Evolutionary conservation across 1,140 invertebrate species (phyloP).

Genomic region (Brachionus sp.): DNA sequence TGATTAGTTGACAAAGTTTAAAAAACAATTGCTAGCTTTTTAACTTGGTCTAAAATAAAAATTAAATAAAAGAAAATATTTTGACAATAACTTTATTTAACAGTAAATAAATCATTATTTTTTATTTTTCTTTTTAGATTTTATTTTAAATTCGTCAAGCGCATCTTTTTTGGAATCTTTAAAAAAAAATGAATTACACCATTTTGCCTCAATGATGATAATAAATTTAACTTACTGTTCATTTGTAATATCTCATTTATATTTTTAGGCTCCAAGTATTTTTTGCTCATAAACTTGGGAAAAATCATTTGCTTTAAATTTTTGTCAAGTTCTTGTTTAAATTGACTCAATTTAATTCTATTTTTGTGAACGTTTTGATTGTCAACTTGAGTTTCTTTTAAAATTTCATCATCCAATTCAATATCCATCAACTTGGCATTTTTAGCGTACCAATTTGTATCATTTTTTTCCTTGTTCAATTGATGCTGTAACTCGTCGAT

Average conservation of each 20-base stretch:
- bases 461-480: slow-evolving; percentile 66
- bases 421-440: slow-evolving; percentile 81
- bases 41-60: not conserved
- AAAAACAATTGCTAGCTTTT: too few species aligned
- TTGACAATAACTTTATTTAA: not conserved
- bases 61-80: not conserved
- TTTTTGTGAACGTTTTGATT: slow-evolving; percentile 13
- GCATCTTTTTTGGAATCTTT: not conserved
- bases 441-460: slow-evolving; percentile 77
- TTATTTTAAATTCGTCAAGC: not conserved
- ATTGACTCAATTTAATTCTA: not conserved
- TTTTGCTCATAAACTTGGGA: slow-evolving; percentile 20
- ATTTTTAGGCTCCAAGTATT: slow-evolving; percentile 27
- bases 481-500: slow-evolving; percentile 73
- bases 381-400: slow-evolving; percentile 42
- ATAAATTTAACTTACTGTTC: not conserved
- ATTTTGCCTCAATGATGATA: not conserved
- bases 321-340: slow-evolving; percentile 4
- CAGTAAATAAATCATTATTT: not conserved
- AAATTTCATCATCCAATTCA: slow-evolving; percentile 68
- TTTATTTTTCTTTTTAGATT: not conserved
- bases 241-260: not conserved
- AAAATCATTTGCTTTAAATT: slow-evolving; percentile 19
- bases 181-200: not conserved
- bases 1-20: too few species aligned